Percentiles rank a stretch among this genome's conserved stretches.
These are phyloP conservation scores for Corapipo altera DNA, from an alignment of 2,113 vertebrate genomes.

Conservation along the genomic window DNA sequence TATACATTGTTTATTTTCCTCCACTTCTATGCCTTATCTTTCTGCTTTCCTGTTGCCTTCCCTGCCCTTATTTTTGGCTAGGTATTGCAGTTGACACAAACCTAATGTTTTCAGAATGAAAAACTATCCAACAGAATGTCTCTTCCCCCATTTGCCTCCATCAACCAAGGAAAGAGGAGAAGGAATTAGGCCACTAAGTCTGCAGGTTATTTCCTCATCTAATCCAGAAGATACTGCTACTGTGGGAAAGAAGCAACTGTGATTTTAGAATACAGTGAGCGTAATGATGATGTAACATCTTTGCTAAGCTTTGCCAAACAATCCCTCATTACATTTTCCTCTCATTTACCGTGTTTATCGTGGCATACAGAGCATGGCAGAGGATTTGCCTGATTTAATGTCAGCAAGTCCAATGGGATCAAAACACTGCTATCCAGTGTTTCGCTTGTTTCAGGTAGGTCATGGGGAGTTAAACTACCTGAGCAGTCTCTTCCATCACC, in stretches of 20 bases:
- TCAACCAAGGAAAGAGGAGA: neutral
- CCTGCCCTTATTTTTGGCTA: neutral
- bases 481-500: neutral
- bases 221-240: neutral
- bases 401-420: neutral
- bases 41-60: neutral
- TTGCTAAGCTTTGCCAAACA: neutral
- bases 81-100: neutral
- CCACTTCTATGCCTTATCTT: neutral
- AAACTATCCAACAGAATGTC: neutral
- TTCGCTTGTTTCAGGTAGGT: neutral
- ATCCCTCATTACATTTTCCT: conserved; percentile 19
- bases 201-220: neutral
- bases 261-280: neutral
- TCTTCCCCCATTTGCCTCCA: neutral
- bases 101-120: neutral
- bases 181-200: neutral
- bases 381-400: conserved; percentile 8
- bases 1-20: neutral
- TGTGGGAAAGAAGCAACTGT: neutral
- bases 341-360: neutral
- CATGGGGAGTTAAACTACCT: neutral
- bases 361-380: neutral
- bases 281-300: neutral
- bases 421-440: neutral